A percentile compares a stretch with the other conserved stretches of the same genome.
Conservation (phyloP, 1,140 invertebrate species). For the Achatina immaculata region DNA sequence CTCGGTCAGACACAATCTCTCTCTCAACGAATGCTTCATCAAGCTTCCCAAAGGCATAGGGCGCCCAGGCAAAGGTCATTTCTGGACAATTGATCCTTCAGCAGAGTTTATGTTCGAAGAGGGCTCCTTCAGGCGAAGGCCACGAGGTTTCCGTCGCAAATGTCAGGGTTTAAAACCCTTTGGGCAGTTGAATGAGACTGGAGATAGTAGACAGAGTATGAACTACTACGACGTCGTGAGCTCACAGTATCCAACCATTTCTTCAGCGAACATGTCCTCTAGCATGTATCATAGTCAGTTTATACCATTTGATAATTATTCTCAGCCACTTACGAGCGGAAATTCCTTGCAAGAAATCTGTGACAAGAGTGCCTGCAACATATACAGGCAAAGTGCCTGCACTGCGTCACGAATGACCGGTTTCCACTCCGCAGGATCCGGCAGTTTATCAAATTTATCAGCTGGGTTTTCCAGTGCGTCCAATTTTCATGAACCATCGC, state of each 20-base stretch:
- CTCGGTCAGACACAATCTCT: constrained; percentile 96
- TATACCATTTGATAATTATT: constrained; percentile 52
- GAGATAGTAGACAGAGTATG: constrained; percentile 51
- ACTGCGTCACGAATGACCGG: constrained; percentile 4
- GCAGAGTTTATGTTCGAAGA: constrained; percentile 98
- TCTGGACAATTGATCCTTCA: constrained; percentile 96
- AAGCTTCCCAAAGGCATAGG: constrained; percentile 77
- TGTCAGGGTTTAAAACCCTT: constrained; percentile 70
- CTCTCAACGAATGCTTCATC: constrained; percentile 96
- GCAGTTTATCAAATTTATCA: constrained; percentile 34
- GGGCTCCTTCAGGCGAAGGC: constrained; percentile 91
- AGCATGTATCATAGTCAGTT: constrained; percentile 40
- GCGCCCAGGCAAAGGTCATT: constrained; percentile 95
- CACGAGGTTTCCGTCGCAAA: constrained; percentile 92
- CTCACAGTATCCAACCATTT: constrained; percentile 54
- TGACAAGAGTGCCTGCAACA: constrained; percentile 35
- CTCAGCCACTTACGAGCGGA: constrained; percentile 42
- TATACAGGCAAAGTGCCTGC: constrained; percentile 8
- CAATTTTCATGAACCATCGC: constrained; percentile 36
- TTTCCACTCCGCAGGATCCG: constrained; percentile 10
- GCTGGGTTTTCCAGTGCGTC: constrained; percentile 39
- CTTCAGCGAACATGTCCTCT: constrained; percentile 56
- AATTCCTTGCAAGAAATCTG: constrained; percentile 48
- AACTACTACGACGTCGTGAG: constrained; percentile 65
- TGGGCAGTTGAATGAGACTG: constrained; percentile 65